These are phyloP conservation scores for Otus sunia DNA, from an alignment of 2,113 vertebrate genomes.

Conservation along the genomic window DNA sequence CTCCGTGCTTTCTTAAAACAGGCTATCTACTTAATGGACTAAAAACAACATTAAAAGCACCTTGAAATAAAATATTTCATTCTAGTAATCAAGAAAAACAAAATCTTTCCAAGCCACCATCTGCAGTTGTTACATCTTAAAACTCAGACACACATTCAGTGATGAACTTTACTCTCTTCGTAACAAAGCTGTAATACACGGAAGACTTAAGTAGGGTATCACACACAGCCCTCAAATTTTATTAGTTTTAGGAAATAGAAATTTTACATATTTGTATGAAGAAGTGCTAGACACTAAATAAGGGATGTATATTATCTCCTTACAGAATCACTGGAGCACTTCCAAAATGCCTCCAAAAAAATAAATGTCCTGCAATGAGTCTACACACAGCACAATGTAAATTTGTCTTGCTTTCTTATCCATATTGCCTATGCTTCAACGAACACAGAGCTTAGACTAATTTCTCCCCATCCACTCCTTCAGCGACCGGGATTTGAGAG, in stretches of 20 bases:
- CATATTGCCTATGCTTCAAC: accelerated
- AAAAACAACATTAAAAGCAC: background rate
- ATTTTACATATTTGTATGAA: background rate
- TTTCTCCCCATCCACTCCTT: background rate
- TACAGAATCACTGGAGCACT: background rate
- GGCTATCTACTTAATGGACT: background rate
- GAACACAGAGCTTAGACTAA: background rate
- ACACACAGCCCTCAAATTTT: background rate
- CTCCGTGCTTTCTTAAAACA: background rate
- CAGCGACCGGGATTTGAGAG: background rate
- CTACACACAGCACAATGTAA: background rate
- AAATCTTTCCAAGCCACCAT: background rate
- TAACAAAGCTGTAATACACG: background rate
- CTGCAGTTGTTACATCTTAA: background rate
- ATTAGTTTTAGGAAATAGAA: background rate
- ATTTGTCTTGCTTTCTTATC: background rate
- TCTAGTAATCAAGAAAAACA: background rate
- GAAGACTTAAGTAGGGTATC: background rate
- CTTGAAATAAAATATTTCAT: background rate
- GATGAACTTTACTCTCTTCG: background rate
- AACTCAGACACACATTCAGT: background rate
- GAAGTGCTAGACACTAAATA: background rate
- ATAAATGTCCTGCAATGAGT: too few relatives aligned
- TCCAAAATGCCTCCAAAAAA: background rate
- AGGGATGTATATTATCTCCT: background rate